A percentile compares a stretch with the other conserved stretches of the same genome.
Evolutionary conservation across 2,797 vertebrate species (phyloP).

Genomic region (Centropyge bicolor): DNA sequence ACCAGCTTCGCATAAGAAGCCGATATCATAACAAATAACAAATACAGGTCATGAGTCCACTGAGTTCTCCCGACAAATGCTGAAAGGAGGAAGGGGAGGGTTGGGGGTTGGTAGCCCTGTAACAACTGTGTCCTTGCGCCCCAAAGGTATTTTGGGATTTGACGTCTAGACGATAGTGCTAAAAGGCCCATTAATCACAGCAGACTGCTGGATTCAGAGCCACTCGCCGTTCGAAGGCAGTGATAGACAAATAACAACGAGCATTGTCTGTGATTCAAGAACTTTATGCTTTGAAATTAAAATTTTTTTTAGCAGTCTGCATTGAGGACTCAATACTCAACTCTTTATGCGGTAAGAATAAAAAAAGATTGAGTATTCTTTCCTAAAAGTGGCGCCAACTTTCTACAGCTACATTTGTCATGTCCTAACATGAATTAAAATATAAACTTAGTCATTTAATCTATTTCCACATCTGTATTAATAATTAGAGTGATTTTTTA

Average conservation of each 20-base stretch:
- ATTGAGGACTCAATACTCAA: background rate
- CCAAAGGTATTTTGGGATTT: constrained; percentile 70
- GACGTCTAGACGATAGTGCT: constrained; percentile 70
- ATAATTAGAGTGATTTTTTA: background rate
- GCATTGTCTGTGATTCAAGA: background rate
- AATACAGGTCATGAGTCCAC: background rate
- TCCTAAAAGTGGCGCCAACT: background rate
- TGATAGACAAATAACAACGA: constrained; percentile 21
- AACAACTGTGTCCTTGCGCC: constrained; percentile 61
- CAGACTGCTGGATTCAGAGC: constrained; percentile 42
- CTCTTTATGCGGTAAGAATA: background rate
- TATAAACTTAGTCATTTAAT: background rate
- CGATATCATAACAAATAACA: background rate
- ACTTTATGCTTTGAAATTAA: constrained; percentile 8
- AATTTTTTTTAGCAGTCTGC: background rate
- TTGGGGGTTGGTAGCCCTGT: constrained; percentile 26
- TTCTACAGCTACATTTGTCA: no score
- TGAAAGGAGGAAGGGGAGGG: constrained; percentile 7
- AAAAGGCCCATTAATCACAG: constrained; percentile 69
- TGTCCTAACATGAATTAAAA: no score
- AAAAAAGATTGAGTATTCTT: background rate
- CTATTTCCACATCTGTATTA: background rate
- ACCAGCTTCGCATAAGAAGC: constrained; percentile 6
- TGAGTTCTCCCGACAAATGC: constrained; percentile 17
- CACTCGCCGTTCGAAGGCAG: constrained; percentile 18